Evolutionary conservation across 1,140 invertebrate genomes (phyloP).

Genomic region (Tetraneura akinire): DNA sequence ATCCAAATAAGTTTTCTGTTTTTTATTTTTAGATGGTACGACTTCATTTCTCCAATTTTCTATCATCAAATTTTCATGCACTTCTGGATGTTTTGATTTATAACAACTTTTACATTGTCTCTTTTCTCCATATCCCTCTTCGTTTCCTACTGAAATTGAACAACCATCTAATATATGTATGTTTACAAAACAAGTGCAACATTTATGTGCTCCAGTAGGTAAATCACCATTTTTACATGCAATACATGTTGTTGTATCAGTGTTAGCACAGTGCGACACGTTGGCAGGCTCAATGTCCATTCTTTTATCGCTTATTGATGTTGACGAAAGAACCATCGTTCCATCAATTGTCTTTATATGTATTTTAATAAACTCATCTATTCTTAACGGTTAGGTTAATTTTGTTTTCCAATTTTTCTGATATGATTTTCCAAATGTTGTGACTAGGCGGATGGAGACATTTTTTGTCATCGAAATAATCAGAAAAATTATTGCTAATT

Average conservation of each 20-base stretch:
- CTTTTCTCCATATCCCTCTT: neutral
- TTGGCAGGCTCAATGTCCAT: too few relatives aligned
- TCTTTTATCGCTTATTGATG: too few relatives aligned
- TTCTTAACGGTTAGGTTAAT: neutral
- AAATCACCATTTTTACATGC: neutral
- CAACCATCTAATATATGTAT: neutral
- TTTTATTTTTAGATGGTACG: neutral
- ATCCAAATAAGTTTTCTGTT: neutral
- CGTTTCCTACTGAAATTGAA: neutral
- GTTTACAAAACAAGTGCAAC: neutral
- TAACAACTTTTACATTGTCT: too few relatives aligned
- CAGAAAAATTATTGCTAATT: too few relatives aligned
- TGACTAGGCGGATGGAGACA: too few relatives aligned
- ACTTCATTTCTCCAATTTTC: neutral
- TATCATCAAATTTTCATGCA: neutral
- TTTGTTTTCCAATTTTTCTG: too few relatives aligned
- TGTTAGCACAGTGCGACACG: too few relatives aligned
- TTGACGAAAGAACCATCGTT: too few relatives aligned
- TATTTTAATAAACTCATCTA: neutral
- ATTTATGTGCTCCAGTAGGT: neutral
- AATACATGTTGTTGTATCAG: neutral
- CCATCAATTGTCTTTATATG: neutral
- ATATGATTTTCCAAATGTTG: too few relatives aligned
- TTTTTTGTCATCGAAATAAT: too few relatives aligned
- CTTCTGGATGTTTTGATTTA: too few relatives aligned